Conservation (phyloP, 2,113 vertebrate species). For the Carassius gibelio region DNA sequence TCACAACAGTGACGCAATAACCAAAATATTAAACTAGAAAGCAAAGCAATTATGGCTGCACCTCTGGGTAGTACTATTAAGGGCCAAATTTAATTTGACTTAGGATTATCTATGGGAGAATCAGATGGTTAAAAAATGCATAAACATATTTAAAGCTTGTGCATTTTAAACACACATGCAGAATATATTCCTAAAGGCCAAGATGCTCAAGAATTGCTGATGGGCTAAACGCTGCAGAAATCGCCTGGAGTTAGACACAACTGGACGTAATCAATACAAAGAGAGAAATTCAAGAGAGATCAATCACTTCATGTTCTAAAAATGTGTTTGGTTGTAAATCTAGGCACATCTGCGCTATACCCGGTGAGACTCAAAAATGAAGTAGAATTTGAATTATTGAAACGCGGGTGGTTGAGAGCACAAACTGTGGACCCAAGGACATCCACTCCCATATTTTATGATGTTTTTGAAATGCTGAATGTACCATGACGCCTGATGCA, state of each 20-base stretch:
- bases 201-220: background rate
- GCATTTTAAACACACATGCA: constrained; percentile 8
- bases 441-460: constrained; percentile 32
- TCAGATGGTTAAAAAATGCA: background rate
- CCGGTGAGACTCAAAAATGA: constrained; percentile 42
- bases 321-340: constrained; percentile 33
- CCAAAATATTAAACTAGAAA: background rate
- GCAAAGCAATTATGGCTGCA: background rate
- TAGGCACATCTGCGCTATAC: constrained; percentile 39
- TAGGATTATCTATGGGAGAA: background rate
- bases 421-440: constrained; percentile 32
- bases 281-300: constrained; percentile 22
- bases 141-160: background rate
- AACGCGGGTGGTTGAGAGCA: constrained; percentile 21
- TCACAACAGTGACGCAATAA: background rate
- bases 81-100: constrained; percentile 21
- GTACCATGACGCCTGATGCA: constrained; percentile 22
- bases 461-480: constrained; percentile 42
- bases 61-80: background rate
- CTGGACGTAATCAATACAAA: constrained; percentile 13
- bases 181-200: background rate
- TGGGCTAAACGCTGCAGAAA: constrained; percentile 10
- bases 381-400: constrained; percentile 50
- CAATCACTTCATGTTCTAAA: constrained; percentile 35
- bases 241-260: constrained; percentile 6